Base-by-base conservation (phyloP, 1,140 invertebrate genomes). In the Ganaspis sp. region DNA sequence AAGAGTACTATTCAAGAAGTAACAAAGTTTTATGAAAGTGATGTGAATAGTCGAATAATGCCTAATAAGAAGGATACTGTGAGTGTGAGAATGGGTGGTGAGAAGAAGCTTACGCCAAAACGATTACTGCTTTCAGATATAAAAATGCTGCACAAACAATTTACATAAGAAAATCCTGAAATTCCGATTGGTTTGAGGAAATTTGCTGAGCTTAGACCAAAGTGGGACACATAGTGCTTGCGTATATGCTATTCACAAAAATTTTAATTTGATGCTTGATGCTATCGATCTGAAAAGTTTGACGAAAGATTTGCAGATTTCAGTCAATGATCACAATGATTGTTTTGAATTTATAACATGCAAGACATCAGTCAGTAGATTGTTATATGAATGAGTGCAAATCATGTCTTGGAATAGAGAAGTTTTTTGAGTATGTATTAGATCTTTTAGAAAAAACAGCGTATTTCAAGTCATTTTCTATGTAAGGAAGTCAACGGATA, bases 151-250 rank as follows among this genome's bases (percentile, higher is more conserved):
- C 53, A 74, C 29, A 74, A 74, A 17, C n/a, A 40, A 38, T 69
- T 69, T 26, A 29, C 12, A 54, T 26, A 64, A 21, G 9, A 40
- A 5, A 37, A 64, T 69, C 45, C 73, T 4, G 42, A 72, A 64
- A 8, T 34, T 58, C 34, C 29, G 11, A 75, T 79, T 49, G 73
- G 73, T 26, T 71, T 73, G 49, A 64, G 58, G 9, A 71, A 75
- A 72, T 79, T 79, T 69, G 77, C 69, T 4, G 69, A 71, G 26
- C 11, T 79, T 29, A 54, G 73, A 23, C 77, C 73, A 6, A 64
- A 54, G 26, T n/a, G 72, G 72, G 17, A 74, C 71, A 0, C 76
- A 78, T 58, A 74, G 38, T 9, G 38, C 11, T 9, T 40, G 38
- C 38, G 11, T 40, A 40, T 40, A 9, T 9, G 38, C 11, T 17